Evolutionary conservation across 2,888 invertebrate genomes (phyloP), one percentile per base, ranked within the genome.

Genomic region (Dynastes hyllus): DNA sequence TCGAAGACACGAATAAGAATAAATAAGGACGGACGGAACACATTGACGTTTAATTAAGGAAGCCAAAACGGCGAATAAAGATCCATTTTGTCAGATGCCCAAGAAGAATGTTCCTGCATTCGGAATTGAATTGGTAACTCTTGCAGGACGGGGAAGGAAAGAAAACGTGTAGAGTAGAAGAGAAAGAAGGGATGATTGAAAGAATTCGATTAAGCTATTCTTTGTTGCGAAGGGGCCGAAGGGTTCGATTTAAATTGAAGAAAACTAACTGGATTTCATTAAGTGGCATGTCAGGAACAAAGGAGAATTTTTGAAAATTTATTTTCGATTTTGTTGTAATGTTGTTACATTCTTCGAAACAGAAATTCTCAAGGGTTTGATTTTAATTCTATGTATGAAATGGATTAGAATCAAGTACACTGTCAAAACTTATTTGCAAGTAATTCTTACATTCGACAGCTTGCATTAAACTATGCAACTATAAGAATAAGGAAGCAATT

Each of bases 121-220:
- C 61, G 63, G 63, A 80, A 80, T 80, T 78, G 78, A 80, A 80
- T 78, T 76, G 76, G 76, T 77, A 67, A 78, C 70, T 73, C 76
- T 73, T 78, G 69, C 78, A 29, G 58, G 58, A 78, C 45, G 50
- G 27, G 16, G 50, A 22, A 9, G 51, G 67, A 69, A 66, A 66
- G 27, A 29, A 61, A 27, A 61, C 2, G 29, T 29, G 27, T n/a
- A 53, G 3, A 53, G 32, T 37, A 16, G 13, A 29, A 37, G 27
- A 22, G 51, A 45, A 22, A 37, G 76, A 71, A 58, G 76, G 78
- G 53, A 58, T 78, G 77, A 70, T 55, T 67, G n/a, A 78, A 78
- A 70, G 70, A 78, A 61, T 61, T 67, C 78, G 70, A 63, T 77
- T 70, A 80, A 78, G 78, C 58, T 69, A 78, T 75, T 76, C 80